Base-by-base conservation (phyloP, 2,888 invertebrate genomes). In the Yponomeuta malinellus region DNA sequence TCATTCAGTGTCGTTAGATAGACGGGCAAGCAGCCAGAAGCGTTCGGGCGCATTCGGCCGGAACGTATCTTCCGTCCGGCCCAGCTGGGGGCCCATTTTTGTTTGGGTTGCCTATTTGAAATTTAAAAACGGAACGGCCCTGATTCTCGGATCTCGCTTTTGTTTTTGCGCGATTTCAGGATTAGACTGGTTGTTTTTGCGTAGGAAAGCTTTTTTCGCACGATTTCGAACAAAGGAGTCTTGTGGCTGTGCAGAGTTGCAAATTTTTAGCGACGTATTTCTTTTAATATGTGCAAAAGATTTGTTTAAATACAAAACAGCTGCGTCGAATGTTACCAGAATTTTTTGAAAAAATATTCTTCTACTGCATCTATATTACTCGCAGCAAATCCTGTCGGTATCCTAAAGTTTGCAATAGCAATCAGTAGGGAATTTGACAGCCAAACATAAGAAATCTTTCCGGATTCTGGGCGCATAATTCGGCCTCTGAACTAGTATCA, bases 11-110 rank as follows among this genome's bases (percentile, higher is more conserved):
- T 37, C n/a, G 37, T 64, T 31, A 69, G 69, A 52, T 48, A 23
- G 59, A n/a, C 52, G 33, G 48, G 29, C 69, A 29, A 69, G 48
- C n/a, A 4, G 10, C n/a, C 31, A 29, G 23, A 78, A 78, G 77
- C 78, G 78, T 79, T 81, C 79, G 78, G 79, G 79, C 76, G 76
- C 82, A 78, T 72, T 78, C 78, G 78, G 73, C 80, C 79, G 85
- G 80, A 82, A 84, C 80, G 78, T 76, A 78, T 77, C 72, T 71
- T 71, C 71, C 78, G 79, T 76, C 80, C 77, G 78, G 74, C 74
- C 74, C 79, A 78, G 78, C 77, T 79, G 83, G 73, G 77, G 74
- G 75, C 75, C 75, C 74, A 75, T 78, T 77, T 77, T 77, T 74
- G 74, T 78, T 72, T 69, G 68, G 68, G 76, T 75, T 73, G 72